These are phyloP conservation scores for Megaustenia siamemsis DNA, from an alignment of 2,888 invertebrate species.

Conservation along the genomic window DNA sequence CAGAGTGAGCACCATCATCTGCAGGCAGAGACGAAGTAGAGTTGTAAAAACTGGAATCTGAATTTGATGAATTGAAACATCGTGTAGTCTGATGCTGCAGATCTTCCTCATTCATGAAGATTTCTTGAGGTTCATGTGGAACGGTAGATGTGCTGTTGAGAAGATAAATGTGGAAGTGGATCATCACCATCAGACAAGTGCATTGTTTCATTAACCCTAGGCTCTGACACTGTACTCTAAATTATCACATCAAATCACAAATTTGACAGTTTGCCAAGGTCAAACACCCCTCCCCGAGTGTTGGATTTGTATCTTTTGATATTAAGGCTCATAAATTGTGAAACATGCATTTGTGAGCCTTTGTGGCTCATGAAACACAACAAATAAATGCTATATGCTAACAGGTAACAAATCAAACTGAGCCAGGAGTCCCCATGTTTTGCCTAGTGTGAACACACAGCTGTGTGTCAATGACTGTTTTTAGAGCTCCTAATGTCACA, in stretches of 20 bases:
- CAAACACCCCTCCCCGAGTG: too few species aligned
- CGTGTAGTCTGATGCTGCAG: neutral
- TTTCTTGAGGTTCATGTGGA: conserved; percentile 28
- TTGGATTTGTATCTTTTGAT: too few species aligned
- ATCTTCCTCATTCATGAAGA: conserved; percentile 31
- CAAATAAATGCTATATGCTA: too few species aligned
- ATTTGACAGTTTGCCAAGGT: too few species aligned
- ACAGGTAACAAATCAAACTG: too few species aligned
- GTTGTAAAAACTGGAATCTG: neutral
- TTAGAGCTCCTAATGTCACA: too few species aligned
- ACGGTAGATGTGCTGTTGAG: neutral
- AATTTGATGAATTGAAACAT: neutral
- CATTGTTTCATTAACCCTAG: neutral
- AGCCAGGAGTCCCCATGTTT: too few species aligned
- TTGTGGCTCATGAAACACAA: neutral
- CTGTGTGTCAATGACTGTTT: too few species aligned
- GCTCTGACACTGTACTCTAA: neutral
- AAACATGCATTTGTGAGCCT: too few species aligned
- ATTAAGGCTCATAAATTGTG: too few species aligned
- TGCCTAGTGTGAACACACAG: too few species aligned
- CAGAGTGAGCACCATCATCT: neutral
- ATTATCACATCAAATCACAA: too few species aligned
- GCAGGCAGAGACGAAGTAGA: neutral
- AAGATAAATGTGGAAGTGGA: neutral
- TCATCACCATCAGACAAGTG: neutral